phyloP scores from a whole-genome alignment of 1,140 invertebrate genomes.

The Calosoma granatense region DNA sequence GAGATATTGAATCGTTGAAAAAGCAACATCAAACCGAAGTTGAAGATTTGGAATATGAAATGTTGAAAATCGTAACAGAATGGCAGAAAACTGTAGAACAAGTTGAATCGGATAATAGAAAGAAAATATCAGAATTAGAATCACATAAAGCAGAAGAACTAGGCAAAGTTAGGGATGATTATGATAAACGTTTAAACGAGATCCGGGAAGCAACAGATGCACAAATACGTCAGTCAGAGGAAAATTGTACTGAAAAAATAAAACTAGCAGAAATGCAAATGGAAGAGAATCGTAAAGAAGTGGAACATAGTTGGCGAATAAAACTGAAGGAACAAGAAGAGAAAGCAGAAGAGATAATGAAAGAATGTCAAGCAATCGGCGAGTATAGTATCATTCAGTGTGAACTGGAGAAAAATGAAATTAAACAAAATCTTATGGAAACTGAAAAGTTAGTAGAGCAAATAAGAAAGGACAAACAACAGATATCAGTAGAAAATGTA shows the following conservation, averaged over 20 bases:
- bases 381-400: constrained; percentile 40
- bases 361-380: constrained; percentile 40
- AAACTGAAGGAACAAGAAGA: constrained; percentile 36
- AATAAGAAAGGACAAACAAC: constrained; percentile 13
- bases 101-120: constrained; percentile 12
- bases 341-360: constrained; percentile 35
- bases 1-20: constrained; percentile 19
- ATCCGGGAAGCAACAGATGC: constrained; percentile 15
- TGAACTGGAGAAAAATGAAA: constrained; percentile 40
- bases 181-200: not conserved
- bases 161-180: constrained; percentile 3
- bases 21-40: constrained; percentile 22
- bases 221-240: constrained; percentile 23
- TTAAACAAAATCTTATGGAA: constrained; percentile 33
- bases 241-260: constrained; percentile 27
- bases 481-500: constrained; percentile 33
- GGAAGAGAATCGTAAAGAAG: constrained; percentile 33
- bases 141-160: not conserved
- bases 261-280: constrained; percentile 28
- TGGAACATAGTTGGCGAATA: constrained; percentile 33
- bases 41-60: constrained; percentile 24
- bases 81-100: constrained; percentile 18
- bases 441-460: constrained; percentile 26
- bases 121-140: not conserved
- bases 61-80: constrained; percentile 23